Conservation (phyloP, 2,113 vertebrate species). For the Myanophis thanlyinensis region DNA sequence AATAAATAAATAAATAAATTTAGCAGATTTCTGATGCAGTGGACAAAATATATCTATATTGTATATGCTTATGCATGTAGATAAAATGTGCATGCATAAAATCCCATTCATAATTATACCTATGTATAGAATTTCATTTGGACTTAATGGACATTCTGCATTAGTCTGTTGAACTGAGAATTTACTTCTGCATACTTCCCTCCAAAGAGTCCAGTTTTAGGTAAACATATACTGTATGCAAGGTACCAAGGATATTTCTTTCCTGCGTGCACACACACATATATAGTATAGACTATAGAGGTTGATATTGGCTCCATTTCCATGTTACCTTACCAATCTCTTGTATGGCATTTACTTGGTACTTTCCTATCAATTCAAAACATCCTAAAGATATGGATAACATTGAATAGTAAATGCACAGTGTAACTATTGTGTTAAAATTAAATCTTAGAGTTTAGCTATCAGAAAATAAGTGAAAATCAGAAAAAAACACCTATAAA, state of each 20-base stretch:
- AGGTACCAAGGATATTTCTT: neutral
- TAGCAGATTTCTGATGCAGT: neutral
- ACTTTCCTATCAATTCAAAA: neutral
- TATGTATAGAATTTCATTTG: neutral
- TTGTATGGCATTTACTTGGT: neutral
- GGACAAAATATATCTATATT: neutral
- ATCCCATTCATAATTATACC: neutral
- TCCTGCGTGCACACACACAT: too few relatives aligned
- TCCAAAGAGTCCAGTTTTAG: neutral
- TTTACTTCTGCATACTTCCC: neutral
- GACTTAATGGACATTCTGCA: neutral
- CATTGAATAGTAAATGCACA: neutral
- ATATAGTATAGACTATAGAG: neutral
- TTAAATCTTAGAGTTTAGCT: neutral
- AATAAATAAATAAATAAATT: too few relatives aligned
- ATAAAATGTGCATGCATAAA: neutral
- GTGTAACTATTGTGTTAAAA: neutral
- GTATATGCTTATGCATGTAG: neutral
- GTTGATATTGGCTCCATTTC: neutral
- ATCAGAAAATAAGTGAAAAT: conserved; percentile 9
- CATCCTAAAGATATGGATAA: neutral
- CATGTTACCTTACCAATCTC: neutral
- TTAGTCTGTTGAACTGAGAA: neutral
- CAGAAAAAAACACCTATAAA: neutral
- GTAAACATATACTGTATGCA: neutral